A percentile compares a stretch with the other conserved stretches of the same genome.
These are phyloP conservation scores for Eugnorisma glareosa DNA, from an alignment of 2,888 invertebrate species.

Conservation along the genomic window DNA sequence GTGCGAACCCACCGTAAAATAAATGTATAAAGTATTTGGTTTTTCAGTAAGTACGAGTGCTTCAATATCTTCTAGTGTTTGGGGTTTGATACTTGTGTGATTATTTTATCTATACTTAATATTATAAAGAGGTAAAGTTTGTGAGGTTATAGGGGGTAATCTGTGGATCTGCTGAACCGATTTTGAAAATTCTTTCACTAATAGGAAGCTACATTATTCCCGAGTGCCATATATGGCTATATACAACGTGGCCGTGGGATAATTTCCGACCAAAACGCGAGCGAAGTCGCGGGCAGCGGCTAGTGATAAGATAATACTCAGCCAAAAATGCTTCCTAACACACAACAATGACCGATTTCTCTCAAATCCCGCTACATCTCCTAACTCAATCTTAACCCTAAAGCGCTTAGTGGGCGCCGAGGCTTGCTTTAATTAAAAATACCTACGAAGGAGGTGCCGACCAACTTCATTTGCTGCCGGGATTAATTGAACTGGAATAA, in stretches of 20 bases:
- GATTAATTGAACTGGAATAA: constrained; percentile 81
- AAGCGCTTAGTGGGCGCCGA: constrained; percentile 70
- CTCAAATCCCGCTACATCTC: constrained; percentile 41
- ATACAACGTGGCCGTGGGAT: too few species aligned
- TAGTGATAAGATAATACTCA: too few species aligned
- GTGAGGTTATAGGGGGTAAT: too few species aligned
- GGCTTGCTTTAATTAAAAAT: constrained; percentile 83
- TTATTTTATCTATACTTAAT: too few species aligned
- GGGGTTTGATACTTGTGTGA: not conserved
- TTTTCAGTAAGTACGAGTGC: not conserved
- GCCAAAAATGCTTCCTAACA: not conserved
- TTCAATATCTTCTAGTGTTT: too few species aligned
- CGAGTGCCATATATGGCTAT: too few species aligned
- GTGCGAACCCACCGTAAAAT: not conserved
- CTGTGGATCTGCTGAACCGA: too few species aligned
- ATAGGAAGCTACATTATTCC: too few species aligned
- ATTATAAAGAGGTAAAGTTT: too few species aligned
- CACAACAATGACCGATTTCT: not conserved
- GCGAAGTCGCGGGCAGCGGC: too few species aligned
- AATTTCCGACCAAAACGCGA: too few species aligned
- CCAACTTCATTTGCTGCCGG: constrained; percentile 78
- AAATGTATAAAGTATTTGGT: not conserved
- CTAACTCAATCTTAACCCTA: constrained; percentile 33
- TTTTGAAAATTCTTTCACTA: too few species aligned
- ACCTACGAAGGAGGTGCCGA: constrained; percentile 77